These are phyloP conservation scores for Sarcoramphus papa DNA, from an alignment of 2,797 vertebrate species.

Conservation along the genomic window DNA sequence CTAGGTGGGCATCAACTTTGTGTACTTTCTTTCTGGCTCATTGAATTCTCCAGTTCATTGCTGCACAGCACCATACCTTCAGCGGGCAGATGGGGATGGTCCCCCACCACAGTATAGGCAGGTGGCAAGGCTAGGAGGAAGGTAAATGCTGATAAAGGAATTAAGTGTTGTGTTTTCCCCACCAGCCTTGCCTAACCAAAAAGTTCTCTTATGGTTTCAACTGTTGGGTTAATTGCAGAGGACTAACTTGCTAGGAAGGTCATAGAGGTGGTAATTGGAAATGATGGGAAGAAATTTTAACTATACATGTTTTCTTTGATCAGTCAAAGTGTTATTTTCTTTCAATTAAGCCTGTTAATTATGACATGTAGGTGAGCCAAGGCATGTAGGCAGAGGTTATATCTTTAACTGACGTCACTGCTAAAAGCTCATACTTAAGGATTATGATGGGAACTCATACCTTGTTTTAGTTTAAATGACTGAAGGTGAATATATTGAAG, in stretches of 20 bases:
- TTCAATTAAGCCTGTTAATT: background rate
- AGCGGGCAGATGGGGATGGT: background rate
- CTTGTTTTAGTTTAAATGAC: background rate
- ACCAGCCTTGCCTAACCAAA: background rate
- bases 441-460: background rate
- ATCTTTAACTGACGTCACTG: background rate
- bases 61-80: background rate
- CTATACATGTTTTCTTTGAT: background rate
- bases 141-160: background rate
- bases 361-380: background rate
- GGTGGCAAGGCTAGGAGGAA: background rate
- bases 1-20: background rate
- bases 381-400: background rate
- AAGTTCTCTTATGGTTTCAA: background rate
- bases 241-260: background rate
- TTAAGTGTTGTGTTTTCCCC: background rate
- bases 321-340: background rate
- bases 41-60: background rate
- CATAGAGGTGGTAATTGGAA: background rate
- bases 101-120: background rate
- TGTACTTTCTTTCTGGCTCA: background rate
- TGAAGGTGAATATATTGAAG: background rate
- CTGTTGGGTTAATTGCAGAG: background rate
- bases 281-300: background rate
- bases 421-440: background rate